phyloP scores from a whole-genome alignment of 35 echinoderm and acorn worm species.

The Patiria miniata region DNA sequence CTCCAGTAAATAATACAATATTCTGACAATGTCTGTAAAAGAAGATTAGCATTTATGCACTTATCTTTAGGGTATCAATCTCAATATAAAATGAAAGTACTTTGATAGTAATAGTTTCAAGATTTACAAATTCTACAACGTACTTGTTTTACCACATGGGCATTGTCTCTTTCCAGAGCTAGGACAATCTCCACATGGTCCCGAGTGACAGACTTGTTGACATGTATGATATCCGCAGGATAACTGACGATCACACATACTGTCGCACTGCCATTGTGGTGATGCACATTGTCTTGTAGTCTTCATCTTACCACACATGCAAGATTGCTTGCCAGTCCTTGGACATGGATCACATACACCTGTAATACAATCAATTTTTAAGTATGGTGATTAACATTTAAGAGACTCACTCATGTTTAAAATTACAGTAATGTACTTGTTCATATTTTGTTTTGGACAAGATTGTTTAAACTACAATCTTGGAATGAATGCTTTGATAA shows the following conservation, averaged over 20 bases:
- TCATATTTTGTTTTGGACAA: too few species aligned
- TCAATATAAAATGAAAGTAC: too few species aligned
- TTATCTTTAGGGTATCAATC: too few species aligned
- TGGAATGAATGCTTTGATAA: too few species aligned
- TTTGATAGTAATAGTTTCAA: too few species aligned
- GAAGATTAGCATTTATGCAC: too few species aligned
- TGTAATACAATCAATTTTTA: constrained; percentile 27
- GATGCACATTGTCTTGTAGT: constrained; percentile 62
- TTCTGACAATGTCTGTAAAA: too few species aligned
- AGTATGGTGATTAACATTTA: too few species aligned
- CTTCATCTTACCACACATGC: constrained; percentile 68
- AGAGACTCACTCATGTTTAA: too few species aligned
- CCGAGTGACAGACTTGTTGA: constrained; percentile 78
- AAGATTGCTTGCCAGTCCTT: constrained; percentile 65
- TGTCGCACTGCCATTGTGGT: constrained; percentile 73
- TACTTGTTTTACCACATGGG: constrained; percentile 98
- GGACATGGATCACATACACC: constrained; percentile 83
- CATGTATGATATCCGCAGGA: constrained; percentile 80
- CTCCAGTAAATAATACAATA: too few species aligned
- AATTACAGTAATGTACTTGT: too few species aligned
- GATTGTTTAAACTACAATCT: too few species aligned
- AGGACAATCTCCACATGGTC: constrained; percentile 82
- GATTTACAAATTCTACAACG: not conserved
- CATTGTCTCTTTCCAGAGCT: constrained; percentile 70
- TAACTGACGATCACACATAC: constrained; percentile 50